Conservation (phyloP, 2,888 invertebrate species). For the Gastracanthus pulcherrimus region DNA sequence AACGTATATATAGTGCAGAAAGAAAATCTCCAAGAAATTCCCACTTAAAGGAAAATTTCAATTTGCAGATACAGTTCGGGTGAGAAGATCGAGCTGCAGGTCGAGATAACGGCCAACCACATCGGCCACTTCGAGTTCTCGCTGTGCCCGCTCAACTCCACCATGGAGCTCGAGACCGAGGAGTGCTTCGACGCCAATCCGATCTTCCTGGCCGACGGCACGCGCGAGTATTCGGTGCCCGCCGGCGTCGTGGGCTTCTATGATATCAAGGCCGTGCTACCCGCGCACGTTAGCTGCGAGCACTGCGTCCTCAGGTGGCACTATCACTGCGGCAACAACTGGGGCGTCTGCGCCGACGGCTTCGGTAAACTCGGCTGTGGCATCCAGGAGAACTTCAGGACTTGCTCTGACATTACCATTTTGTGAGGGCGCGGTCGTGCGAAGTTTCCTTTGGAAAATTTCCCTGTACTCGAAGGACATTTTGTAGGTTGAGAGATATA, state of each 20-base stretch:
- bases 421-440: neutral
- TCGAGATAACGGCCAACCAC: constrained; percentile 78
- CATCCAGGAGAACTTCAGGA: constrained; percentile 79
- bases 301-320: constrained; percentile 81
- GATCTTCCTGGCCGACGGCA: constrained; percentile 72
- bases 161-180: constrained; percentile 77
- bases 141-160: constrained; percentile 78
- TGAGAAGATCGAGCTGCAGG: constrained; percentile 68
- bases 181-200: constrained; percentile 78
- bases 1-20: too few species aligned
- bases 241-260: constrained; percentile 62
- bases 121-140: constrained; percentile 78
- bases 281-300: constrained; percentile 77
- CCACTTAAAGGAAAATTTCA: neutral
- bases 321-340: constrained; percentile 79
- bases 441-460: too few species aligned
- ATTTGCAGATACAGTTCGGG: constrained; percentile 70
- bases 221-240: constrained; percentile 65
- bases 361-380: constrained; percentile 77
- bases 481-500: too few species aligned
- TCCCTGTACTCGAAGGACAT: too few species aligned
- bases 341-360: constrained; percentile 78
- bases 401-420: constrained; percentile 78
- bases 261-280: constrained; percentile 72
- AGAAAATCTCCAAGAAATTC: too few species aligned